Evolutionary conservation across 2,888 invertebrate species (phyloP), one percentile per base, ranked within the genome.

Genomic region (Rosalia funebris): DNA sequence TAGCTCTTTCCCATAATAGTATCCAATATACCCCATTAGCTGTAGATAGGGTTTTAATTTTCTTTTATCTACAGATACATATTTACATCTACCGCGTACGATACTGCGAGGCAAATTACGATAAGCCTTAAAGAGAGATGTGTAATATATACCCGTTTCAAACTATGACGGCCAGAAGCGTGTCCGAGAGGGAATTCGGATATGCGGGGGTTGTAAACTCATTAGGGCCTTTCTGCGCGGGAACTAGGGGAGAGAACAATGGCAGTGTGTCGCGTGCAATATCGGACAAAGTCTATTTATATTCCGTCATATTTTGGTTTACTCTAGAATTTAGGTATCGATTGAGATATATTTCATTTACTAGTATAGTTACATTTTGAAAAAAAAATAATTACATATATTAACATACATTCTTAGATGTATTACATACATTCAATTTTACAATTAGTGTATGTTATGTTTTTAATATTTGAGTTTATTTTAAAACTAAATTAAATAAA

Each of bases 211-310:
- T 41, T 25, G 50, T 12, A 39, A 50, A 41, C 39, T 50, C 39
- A 50, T 50, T 50, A 50, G 50, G 20, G 37, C 39, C 50, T 39
- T 50, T 50, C 50, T 50, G 41, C n/a, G 25, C 37, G n/a, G 41
- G 7, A 14, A 17, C 12, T 37, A 39, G 37, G 50, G 50, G 50
- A 50, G 10, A 39, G 31, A 39, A 50, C 50, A 50, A 50, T 50
- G 50, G n/a, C 34, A 11, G 2, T 19, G 25, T 50, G 41, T n/a
- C 20, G 34, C 31, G 34, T 50, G 39, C 19, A 11, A 47, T 47
- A 19, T 44, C 2, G 17, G 44, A 5, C 14, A n/a, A 20, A 41
- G 12, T 10, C 39, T 37, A 15, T 20, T 50, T 39, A 50, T 19
- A 34, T 10, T n/a, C 39, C 37, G 50, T 41, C 50, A 39, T 39